phyloP scores from a whole-genome alignment of 2,113 vertebrate genomes.

The Halichoeres trimaculatus region DNA sequence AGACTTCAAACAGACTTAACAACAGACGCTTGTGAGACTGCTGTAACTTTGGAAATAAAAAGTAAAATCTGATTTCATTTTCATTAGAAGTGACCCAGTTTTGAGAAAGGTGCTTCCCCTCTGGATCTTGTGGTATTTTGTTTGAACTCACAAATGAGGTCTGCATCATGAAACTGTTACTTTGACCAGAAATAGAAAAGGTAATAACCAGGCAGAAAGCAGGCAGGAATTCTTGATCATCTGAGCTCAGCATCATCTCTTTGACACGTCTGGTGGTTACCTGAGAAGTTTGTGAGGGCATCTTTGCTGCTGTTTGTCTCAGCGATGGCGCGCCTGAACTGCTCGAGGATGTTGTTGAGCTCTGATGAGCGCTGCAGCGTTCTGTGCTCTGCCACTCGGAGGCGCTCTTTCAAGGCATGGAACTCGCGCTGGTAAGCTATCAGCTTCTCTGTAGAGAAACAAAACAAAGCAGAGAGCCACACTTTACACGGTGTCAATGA shows the following conservation, averaged over 20 bases:
- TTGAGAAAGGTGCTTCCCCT: not conserved
- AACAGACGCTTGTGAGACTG: not conserved
- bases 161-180: not conserved
- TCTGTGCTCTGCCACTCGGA: conserved; percentile 94
- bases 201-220: not conserved
- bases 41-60: not conserved
- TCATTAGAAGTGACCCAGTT: not conserved
- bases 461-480: not conserved
- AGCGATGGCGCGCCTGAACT: conserved; percentile 91
- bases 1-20: not conserved
- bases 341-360: conserved; percentile 92
- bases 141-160: not conserved
- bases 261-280: too few relatives aligned
- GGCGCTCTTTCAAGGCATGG: conserved; percentile 94
- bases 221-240: not conserved
- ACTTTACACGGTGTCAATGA: not conserved
- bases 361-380: conserved; percentile 96
- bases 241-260: too few relatives aligned
- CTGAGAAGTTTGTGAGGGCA: conserved; percentile 91
- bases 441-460: conserved; percentile 88
- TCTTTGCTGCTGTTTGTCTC: conserved; percentile 94
- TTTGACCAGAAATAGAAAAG: not conserved
- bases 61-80: not conserved
- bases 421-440: conserved; percentile 97
- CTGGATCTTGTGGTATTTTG: not conserved